A percentile compares a stretch with the other conserved stretches of the same genome.
Conservation (phyloP, 2,888 invertebrate genomes). For the Protula sp. region DNA sequence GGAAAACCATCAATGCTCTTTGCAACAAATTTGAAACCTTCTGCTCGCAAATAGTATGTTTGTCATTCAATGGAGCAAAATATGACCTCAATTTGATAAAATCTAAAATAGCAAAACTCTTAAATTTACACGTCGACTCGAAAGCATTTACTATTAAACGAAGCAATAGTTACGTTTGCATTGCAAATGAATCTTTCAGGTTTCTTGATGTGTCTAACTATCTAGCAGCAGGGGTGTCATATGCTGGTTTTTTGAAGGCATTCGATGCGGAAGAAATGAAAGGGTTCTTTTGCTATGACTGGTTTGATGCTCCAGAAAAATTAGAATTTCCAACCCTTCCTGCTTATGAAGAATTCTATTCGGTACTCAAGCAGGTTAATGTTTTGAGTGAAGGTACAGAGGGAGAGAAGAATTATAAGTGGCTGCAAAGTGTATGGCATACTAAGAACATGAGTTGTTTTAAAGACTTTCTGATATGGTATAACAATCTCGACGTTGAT, state of each 20-base stretch:
- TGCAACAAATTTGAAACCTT: neutral
- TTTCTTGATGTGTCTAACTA: neutral
- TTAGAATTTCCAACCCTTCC: neutral
- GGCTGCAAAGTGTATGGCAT: conserved; percentile 9
- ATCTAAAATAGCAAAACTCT: neutral
- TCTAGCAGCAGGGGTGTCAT: neutral
- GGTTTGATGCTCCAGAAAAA: neutral
- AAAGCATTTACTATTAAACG: neutral
- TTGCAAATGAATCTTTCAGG: neutral
- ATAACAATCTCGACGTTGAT: conserved; percentile 23
- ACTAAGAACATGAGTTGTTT: conserved; percentile 18
- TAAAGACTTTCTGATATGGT: conserved; percentile 25
- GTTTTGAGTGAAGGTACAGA: neutral
- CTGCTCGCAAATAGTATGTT: neutral
- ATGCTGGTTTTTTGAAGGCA: neutral
- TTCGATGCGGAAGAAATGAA: neutral
- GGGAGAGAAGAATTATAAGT: neutral
- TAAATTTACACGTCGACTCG: neutral
- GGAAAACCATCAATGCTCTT: too few relatives aligned
- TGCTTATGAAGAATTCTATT: neutral
- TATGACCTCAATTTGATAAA: neutral
- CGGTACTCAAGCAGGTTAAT: neutral
- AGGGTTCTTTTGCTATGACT: neutral
- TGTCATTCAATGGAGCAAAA: neutral
- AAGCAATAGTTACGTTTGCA: neutral